Evolutionary conservation across 2,113 vertebrate species (phyloP), one percentile per base, ranked within the genome.

Genomic region (Pionites leucogaster): DNA sequence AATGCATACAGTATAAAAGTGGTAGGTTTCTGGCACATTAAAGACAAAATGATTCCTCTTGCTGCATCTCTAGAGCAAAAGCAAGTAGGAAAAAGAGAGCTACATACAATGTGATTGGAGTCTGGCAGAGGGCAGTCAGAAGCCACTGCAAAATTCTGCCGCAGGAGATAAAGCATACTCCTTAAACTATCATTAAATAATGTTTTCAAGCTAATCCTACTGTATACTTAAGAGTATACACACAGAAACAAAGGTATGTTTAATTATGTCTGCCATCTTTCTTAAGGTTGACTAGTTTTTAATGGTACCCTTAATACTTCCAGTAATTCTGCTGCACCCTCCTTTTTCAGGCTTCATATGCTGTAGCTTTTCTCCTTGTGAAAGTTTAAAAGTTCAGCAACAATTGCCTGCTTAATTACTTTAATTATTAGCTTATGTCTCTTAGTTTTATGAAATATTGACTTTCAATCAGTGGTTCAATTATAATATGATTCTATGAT

Each of bases 351-450:
- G 46, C 49, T 82, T 88, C 0, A 0, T 57, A 42, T 7, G 7
- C 76, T 86, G 83, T 7, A 71, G 47, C 19, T 70, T 76, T 83
- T 88, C 50, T 86, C 55, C 49, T 65, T 79, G 53, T 78, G 28
- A 76, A 90, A 91, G 74, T 95, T 94, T 93, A 86, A 89, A 93
- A 84, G 75, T 94, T 94, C 86, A 90, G 55, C 62, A 94, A 88
- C 31, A 94, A 95, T 70, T 76, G 39, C 24, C 44, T 60, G 28
- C 49, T 88, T 95, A 70, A 89, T 88, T 95, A 72, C 27, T 80
- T 78, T 91, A 94, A 80, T 96, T 85, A 88, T 82, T 87, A 53
- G n/a, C 44, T 92, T 82, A 82, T 68, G 28, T 91, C 57, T 90
- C 37, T 76, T 69, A 55, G 67, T 53, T 96, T 90, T 90, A 91